Base-by-base conservation (phyloP, 2,797 vertebrate genomes). In the Sebastolobus alascanus region DNA sequence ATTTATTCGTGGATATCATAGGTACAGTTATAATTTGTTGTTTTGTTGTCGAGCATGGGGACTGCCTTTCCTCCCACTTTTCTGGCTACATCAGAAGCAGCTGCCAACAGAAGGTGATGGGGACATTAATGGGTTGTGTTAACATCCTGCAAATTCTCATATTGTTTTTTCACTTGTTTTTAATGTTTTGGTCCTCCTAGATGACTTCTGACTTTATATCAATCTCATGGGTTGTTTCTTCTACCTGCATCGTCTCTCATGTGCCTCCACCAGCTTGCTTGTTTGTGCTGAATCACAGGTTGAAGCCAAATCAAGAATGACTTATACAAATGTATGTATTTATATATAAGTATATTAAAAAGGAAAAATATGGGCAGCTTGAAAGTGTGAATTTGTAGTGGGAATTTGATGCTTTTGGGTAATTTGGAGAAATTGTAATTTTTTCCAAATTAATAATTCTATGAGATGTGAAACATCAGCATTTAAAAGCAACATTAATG, bases 261-360 rank as follows among this genome's bases (percentile, higher is more conserved):
- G 79, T 92, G 79, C 84, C 85, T 90, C 79, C 88, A 92, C 84
- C 87, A 83, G 89, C 92, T 93, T 92, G 91, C 89, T 94, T 90
- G 82, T 91, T 94, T 94, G 87, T 91, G 86, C 89, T 61, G 67
- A 92, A 92, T 91, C 86, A 90, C 87, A 81, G 76, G 73, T 86
- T 92, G 76, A 95, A 92, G 90, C 94, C 93, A 95, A 95, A 90
- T 93, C 82, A 89, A 95, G 90, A 94, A 93, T 90, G 90, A 93
- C 89, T 87, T 92, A 89, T 90, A 89, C 87, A 94, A 91, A 94
- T 93, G 90, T 94, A 94, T 94, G 86, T 95, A 94, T 96, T 94
- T 95, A 95, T 95, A 94, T 94, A 93, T 89, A 87, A 92, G 79
- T 93, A 94, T 95, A 96, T 95, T 94, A 94, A 96, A 95, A 90